Percentiles rank a stretch among this genome's conserved stretches.
phyloP scores from a whole-genome alignment of 1,140 invertebrate genomes.

The Lordiphosa clarofinis region DNA sequence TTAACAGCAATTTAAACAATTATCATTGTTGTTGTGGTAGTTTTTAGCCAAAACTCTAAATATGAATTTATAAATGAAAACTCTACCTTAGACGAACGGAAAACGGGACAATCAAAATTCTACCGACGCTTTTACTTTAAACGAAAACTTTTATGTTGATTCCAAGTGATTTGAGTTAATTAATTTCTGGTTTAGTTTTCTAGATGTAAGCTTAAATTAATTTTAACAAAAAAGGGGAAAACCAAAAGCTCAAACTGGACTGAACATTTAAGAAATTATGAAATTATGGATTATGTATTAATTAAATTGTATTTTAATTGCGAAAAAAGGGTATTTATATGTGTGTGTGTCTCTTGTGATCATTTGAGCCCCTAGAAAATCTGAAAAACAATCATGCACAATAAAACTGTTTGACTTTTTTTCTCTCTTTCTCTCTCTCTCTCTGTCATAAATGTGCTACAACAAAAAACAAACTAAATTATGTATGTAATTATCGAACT shows the following conservation, averaged over 20 bases:
- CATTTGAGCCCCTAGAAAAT: conserved; percentile 48
- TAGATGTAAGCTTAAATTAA: conserved; percentile 52
- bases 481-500: conserved; percentile 63
- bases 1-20: conserved; percentile 54
- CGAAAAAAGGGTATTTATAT: conserved; percentile 40
- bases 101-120: conserved; percentile 76
- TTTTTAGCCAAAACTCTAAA: conserved; percentile 50
- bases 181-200: conserved; percentile 5
- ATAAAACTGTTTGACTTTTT: conserved; percentile 50
- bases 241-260: conserved; percentile 77
- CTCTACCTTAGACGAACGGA: conserved; percentile 44
- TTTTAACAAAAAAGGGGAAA: conserved; percentile 56
- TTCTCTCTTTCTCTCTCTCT: conserved; percentile 56
- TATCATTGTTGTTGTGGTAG: conserved; percentile 74
- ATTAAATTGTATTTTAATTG: conserved; percentile 60
- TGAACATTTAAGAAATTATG: conserved; percentile 78
- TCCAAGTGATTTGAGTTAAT: conserved; percentile 35
- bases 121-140: conserved; percentile 55
- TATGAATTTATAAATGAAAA: conserved; percentile 51
- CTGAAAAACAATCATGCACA: conserved; percentile 69
- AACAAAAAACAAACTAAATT: conserved; percentile 48
- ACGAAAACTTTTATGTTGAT: conserved; percentile 15
- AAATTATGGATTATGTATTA: conserved; percentile 58
- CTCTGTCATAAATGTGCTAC: conserved; percentile 64
- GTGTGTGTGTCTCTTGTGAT: conserved; percentile 66